Evolutionary conservation across 2,797 vertebrate genomes (phyloP), one percentile per base, ranked within the genome.

Genomic region (Lerista edwardsae): DNA sequence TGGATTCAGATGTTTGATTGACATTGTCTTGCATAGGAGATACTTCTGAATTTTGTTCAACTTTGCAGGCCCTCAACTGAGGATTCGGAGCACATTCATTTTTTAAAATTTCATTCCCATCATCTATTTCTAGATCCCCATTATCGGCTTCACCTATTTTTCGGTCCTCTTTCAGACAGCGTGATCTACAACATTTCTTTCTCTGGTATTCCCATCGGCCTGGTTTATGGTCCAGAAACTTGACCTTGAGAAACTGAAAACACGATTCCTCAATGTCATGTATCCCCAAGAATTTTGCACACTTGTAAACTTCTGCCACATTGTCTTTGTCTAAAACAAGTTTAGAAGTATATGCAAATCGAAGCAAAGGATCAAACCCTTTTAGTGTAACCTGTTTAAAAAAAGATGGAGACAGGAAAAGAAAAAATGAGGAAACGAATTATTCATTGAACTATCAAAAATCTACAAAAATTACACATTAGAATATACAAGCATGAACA

Each of bases 291-390:
- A 98, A 94, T 82, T 97, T 96, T 7, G 97, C 98, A 83, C 97
- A 98, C 90, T 95, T 97, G 93, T 96, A 97, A 82, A 99, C 97
- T 88, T 98, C 97, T 4, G 97, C 96, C 84, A 99, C 97, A 94
- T 98, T 99, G 91, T 99, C 98, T 97, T 98, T 98, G 93, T 97
- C 98, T 94, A 99, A 97, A 91, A 97, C 95, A 84, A 99, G 97
- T 86, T 98, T 98, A 72, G 98, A 97, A 61, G 98, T 99, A 94
- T 99, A 99, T 78, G 98, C 98, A 94, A 99, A 99, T 82, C 98
- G 97, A 88, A 99, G 97, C 92, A 99, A 94, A 87, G 98, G 97
- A 90, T 97, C 97, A 92, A 99, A 99, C 84, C 98, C 99, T 91
- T 98, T 98, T 88, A 97, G 95, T 2, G 98, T 98, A 86, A 99